phyloP scores from a whole-genome alignment of 2,888 invertebrate genomes.

The Tetragnatha montana region DNA sequence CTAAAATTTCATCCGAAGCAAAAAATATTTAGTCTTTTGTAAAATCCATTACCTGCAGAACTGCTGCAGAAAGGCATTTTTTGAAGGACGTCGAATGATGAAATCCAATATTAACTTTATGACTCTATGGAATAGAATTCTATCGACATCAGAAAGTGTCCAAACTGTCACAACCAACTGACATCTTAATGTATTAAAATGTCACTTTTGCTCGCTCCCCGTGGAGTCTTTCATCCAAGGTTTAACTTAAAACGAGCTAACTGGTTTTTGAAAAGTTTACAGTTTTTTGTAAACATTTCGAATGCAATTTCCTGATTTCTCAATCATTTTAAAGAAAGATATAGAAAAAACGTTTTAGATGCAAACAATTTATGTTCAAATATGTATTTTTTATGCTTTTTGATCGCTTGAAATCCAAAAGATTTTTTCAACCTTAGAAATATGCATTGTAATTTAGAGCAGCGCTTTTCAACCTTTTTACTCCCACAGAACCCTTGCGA shows the following conservation, averaged over 20 bases:
- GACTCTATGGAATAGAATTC: slow-evolving; percentile 18
- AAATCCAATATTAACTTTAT: slow-evolving; percentile 24
- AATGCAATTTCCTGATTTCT: not conserved
- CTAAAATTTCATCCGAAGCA: too few relatives aligned
- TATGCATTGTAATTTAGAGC: too few relatives aligned
- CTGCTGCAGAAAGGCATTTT: not conserved
- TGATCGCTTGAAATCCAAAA: too few relatives aligned
- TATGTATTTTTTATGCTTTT: too few relatives aligned
- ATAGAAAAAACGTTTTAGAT: too few relatives aligned
- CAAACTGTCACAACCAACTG: slow-evolving; percentile 22
- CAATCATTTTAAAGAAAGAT: too few relatives aligned
- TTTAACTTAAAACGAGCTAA: not conserved
- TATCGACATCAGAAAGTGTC: slow-evolving; percentile 27
- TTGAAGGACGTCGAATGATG: slow-evolving; percentile 11
- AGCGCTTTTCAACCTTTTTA: too few relatives aligned
- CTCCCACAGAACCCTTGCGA: too few relatives aligned
- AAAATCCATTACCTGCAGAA: not conserved
- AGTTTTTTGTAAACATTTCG: not conserved
- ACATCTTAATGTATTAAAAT: slow-evolving; percentile 34
- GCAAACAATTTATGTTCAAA: too few relatives aligned
- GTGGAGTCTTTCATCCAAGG: not conserved
- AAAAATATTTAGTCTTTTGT: not conserved
- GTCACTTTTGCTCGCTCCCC: slow-evolving; percentile 14
- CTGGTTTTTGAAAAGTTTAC: not conserved
- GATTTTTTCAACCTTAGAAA: too few relatives aligned